A percentile compares a stretch with the other conserved stretches of the same genome.
phyloP scores from a whole-genome alignment of 2,888 invertebrate genomes.

The Meganola albula region DNA sequence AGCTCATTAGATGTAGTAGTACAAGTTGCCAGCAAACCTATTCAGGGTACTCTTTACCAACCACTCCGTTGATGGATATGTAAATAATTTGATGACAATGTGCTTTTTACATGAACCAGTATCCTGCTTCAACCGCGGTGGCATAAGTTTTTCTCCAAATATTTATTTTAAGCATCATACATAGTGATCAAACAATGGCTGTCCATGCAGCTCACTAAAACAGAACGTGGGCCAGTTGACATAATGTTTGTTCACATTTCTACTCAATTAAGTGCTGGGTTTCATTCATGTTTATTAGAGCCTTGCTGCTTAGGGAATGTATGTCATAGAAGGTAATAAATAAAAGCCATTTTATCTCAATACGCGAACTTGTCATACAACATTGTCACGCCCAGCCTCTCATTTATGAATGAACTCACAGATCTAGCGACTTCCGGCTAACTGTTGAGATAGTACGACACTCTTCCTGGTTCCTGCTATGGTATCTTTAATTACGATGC shows the following conservation, averaged over 20 bases:
- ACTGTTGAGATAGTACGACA: constrained; percentile 77
- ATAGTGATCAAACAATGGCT: constrained; percentile 31
- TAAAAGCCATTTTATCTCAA: constrained; percentile 47
- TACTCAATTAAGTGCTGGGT: constrained; percentile 68
- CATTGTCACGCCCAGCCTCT: constrained; percentile 61
- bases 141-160: constrained; percentile 24
- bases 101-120: constrained; percentile 14
- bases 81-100: background rate
- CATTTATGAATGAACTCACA: constrained; percentile 77
- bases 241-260: constrained; percentile 67
- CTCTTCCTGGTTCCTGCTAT: constrained; percentile 78
- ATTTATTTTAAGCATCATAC: constrained; percentile 28
- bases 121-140: constrained; percentile 10
- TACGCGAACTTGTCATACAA: constrained; percentile 58
- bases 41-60: background rate
- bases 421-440: constrained; percentile 76
- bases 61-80: background rate
- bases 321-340: constrained; percentile 40
- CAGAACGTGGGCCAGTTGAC: constrained; percentile 42
- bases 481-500: constrained; percentile 72
- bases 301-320: constrained; percentile 39
- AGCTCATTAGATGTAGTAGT: too few species aligned
- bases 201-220: constrained; percentile 34
- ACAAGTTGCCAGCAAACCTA: too few species aligned
- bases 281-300: constrained; percentile 67